These are phyloP conservation scores for Trematocara marginatum DNA, from an alignment of 2,113 vertebrate species.

Conservation along the genomic window DNA sequence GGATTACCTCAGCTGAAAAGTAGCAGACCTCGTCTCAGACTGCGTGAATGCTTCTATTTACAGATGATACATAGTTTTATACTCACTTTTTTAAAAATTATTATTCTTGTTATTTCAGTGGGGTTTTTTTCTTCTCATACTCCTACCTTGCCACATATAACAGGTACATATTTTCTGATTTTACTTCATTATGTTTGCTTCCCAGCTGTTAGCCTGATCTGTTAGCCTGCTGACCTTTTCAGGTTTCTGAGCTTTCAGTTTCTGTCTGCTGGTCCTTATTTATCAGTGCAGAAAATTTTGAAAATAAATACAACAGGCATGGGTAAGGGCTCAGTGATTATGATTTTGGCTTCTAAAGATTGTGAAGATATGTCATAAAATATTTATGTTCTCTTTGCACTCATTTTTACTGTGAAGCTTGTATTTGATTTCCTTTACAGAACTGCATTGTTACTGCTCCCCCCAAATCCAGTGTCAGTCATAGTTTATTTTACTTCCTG, in stretches of 20 bases:
- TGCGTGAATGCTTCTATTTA: background rate
- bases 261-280: background rate
- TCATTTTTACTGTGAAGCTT: background rate
- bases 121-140: fast-evolving
- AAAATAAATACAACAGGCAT: background rate
- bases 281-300: background rate
- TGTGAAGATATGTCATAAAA: background rate
- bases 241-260: background rate
- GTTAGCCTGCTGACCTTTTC: background rate
- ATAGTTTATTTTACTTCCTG: background rate
- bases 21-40: background rate
- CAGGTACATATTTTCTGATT: background rate
- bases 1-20: background rate
- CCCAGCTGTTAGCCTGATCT: background rate
- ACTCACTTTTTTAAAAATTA: background rate
- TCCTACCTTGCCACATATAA: background rate
- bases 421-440: background rate
- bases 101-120: background rate
- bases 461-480: background rate
- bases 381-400: background rate
- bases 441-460: background rate
- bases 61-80: background rate
- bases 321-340: background rate
- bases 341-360: background rate
- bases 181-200: background rate